Evolutionary conservation across 2,888 invertebrate species (phyloP).

Genomic region (Carterocephalus palaemon): DNA sequence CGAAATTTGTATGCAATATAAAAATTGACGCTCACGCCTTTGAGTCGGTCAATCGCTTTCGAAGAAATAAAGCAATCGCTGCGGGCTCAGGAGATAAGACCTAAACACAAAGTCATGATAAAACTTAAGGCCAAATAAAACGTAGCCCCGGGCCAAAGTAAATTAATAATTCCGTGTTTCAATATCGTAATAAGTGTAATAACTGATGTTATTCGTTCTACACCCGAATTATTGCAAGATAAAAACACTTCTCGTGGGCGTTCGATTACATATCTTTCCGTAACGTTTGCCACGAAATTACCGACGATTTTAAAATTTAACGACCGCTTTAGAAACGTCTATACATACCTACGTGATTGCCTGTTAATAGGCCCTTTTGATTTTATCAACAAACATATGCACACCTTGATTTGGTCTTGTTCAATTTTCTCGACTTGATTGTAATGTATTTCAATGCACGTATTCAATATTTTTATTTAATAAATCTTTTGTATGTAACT

Average conservation of each 20-base stretch:
- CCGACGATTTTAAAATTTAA: slow-evolving; percentile 11
- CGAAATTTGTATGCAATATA: no score
- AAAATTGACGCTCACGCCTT: background rate
- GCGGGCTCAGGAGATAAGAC: slow-evolving; percentile 38
- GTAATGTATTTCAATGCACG: no score
- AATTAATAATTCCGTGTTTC: slow-evolving; percentile 50
- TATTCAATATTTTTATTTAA: no score
- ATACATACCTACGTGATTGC: slow-evolving; percentile 2
- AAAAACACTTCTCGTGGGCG: slow-evolving; percentile 41
- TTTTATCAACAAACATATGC: no score
- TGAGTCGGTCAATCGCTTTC: background rate
- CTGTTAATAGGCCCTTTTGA: no score
- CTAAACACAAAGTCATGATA: slow-evolving; percentile 44
- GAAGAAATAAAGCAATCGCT: slow-evolving; percentile 25
- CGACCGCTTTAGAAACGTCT: slow-evolving; percentile 2
- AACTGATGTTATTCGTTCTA: slow-evolving; percentile 42
- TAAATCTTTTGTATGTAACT: no score
- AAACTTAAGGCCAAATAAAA: slow-evolving; percentile 42
- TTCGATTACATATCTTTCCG: slow-evolving; percentile 38
- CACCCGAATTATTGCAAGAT: slow-evolving; percentile 43
- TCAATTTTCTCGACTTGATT: no score
- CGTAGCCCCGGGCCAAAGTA: slow-evolving; percentile 41
- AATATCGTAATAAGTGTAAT: slow-evolving; percentile 44
- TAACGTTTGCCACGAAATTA: slow-evolving; percentile 31
- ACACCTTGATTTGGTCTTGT: no score